phyloP scores from a whole-genome alignment of 2,797 vertebrate genomes.

The Ambastaia sidthimunki region DNA sequence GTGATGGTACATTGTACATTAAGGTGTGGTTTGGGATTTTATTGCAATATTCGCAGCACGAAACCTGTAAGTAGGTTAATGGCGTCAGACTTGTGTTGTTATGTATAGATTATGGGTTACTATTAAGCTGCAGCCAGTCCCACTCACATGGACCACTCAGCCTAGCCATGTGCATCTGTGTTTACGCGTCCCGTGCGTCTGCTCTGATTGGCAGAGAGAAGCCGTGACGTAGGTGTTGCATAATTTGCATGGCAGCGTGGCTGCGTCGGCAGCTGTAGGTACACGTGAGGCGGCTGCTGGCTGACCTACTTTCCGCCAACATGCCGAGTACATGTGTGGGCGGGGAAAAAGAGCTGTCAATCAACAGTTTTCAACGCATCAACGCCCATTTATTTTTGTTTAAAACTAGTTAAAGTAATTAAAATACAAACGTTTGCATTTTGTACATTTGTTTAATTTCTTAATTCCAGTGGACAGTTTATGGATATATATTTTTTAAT shows the following conservation, averaged over 20 bases:
- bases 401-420: not conserved
- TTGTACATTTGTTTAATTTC: not conserved
- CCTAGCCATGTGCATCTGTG: slow-evolving; percentile 89
- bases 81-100: slow-evolving; percentile 61
- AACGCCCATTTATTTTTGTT: not conserved
- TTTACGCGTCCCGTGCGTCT: slow-evolving; percentile 84
- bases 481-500: not conserved
- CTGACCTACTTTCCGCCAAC: slow-evolving; percentile 82
- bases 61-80: slow-evolving; percentile 63
- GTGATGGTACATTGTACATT: not conserved
- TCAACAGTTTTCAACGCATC: not conserved
- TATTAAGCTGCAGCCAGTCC: slow-evolving; percentile 60
- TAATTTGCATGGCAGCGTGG: slow-evolving; percentile 71
- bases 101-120: slow-evolving; percentile 49
- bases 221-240: slow-evolving; percentile 83
- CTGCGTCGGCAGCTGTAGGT: slow-evolving; percentile 68
- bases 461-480: not conserved
- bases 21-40: not conserved
- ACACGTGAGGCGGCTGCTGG: slow-evolving; percentile 82
- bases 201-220: slow-evolving; percentile 77
- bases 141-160: slow-evolving; percentile 85
- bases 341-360: slow-evolving; percentile 39
- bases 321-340: slow-evolving; percentile 74
- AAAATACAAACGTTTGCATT: not conserved
- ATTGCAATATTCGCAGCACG: not conserved